Evolutionary conservation across 2,113 vertebrate genomes (phyloP).

Genomic region (Sialia sialis): DNA sequence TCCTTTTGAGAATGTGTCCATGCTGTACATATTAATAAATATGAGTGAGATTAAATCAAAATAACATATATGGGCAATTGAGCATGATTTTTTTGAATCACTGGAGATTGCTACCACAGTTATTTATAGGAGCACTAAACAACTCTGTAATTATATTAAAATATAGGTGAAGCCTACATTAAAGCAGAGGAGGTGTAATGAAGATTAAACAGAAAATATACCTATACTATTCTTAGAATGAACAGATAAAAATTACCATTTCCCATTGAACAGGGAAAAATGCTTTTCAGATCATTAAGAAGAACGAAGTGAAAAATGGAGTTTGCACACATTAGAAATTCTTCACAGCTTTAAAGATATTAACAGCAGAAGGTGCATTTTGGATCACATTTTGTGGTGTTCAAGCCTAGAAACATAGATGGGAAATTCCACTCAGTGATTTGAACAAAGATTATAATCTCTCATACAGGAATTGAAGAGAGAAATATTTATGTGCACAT

Average conservation of each 20-base stretch:
- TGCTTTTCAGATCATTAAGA: neutral
- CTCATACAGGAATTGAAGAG: neutral
- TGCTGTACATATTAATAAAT: neutral
- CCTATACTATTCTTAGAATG: neutral
- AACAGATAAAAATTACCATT: neutral
- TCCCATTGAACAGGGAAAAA: neutral
- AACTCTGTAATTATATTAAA: neutral
- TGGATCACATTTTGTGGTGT: neutral
- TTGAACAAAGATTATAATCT: neutral
- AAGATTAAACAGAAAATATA: neutral
- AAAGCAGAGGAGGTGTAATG: neutral
- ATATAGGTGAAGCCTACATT: neutral
- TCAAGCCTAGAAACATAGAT: neutral
- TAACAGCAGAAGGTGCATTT: neutral
- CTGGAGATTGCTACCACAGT: neutral
- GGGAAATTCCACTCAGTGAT: neutral
- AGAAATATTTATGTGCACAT: rapidly evolving
- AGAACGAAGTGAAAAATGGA: neutral
- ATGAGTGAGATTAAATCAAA: neutral
- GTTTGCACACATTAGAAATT: neutral
- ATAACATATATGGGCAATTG: neutral
- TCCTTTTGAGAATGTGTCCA: neutral
- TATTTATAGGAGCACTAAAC: neutral
- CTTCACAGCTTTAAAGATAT: neutral
- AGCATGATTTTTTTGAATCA: neutral